Conservation (phyloP, 2,797 vertebrate genomes). For the Aphelocoma californica region DNA sequence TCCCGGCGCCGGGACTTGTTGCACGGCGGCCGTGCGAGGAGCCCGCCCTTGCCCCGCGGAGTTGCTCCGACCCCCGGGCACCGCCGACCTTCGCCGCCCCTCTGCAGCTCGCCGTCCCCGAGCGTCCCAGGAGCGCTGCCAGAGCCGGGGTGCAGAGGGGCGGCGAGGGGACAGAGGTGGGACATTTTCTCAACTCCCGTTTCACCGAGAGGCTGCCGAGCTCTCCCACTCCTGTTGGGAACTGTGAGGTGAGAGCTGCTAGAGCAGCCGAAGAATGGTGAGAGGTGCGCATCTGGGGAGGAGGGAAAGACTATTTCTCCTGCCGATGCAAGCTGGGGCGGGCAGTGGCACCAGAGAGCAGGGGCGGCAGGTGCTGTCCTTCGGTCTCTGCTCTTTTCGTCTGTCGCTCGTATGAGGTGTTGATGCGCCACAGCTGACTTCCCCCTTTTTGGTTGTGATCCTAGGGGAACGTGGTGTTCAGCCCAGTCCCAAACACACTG, state of each 20-base stretch:
- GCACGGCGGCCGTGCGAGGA: background rate
- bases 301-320: background rate
- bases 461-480: background rate
- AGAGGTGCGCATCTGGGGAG: background rate
- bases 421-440: background rate
- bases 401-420: background rate
- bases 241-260: background rate
- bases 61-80: background rate
- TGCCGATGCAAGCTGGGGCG: no score
- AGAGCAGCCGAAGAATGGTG: background rate
- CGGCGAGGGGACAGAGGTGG: no score
- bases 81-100: background rate
- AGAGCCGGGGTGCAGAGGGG: background rate
- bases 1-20: slow-evolving; percentile 45
- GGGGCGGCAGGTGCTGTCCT: background rate
- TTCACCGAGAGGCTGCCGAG: background rate
- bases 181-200: background rate
- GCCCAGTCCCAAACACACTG: background rate
- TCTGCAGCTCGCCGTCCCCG: background rate
- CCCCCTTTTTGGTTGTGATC: background rate
- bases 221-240: background rate
- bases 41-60: background rate
- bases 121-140: background rate
- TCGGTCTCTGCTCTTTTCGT: background rate
- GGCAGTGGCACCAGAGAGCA: background rate